Evolutionary conservation across 2,797 vertebrate species (phyloP).

Genomic region (Thaleichthys pacificus): DNA sequence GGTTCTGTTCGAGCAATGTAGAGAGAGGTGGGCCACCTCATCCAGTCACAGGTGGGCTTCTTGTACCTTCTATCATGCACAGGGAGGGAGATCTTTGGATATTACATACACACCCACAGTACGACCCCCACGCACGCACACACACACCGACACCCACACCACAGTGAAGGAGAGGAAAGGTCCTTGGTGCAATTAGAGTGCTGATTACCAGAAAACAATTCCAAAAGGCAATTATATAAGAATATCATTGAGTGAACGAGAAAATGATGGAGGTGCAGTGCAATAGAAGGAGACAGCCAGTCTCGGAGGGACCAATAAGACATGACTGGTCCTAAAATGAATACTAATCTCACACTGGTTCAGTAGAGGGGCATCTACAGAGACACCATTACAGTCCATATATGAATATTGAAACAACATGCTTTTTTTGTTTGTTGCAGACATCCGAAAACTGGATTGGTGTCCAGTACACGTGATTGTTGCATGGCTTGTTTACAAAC

Average conservation of each 20-base stretch:
- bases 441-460: neutral
- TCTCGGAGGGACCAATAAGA: constrained; percentile 33
- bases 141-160: constrained; percentile 9
- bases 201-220: neutral
- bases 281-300: constrained; percentile 24
- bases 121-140: constrained; percentile 13
- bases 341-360: constrained; percentile 45
- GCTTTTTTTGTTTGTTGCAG: neutral
- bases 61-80: constrained; percentile 30
- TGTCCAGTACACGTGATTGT: neutral
- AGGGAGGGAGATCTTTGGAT: constrained; percentile 45
- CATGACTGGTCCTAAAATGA: constrained; percentile 29
- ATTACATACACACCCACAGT: constrained; percentile 27
- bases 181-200: neutral
- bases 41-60: constrained; percentile 55
- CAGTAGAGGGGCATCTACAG: constrained; percentile 32
- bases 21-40: constrained; percentile 32
- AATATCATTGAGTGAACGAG: constrained; percentile 7
- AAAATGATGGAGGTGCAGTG: constrained; percentile 19
- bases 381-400: neutral
- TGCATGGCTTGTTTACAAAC: too few species aligned
- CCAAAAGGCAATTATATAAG: constrained; percentile 8
- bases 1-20: constrained; percentile 29
- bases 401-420: neutral
- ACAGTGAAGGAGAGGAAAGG: neutral